A percentile compares a stretch with the other conserved stretches of the same genome.
Conservation (phyloP, 2,113 vertebrate genomes). For the Microtus montanus region DNA sequence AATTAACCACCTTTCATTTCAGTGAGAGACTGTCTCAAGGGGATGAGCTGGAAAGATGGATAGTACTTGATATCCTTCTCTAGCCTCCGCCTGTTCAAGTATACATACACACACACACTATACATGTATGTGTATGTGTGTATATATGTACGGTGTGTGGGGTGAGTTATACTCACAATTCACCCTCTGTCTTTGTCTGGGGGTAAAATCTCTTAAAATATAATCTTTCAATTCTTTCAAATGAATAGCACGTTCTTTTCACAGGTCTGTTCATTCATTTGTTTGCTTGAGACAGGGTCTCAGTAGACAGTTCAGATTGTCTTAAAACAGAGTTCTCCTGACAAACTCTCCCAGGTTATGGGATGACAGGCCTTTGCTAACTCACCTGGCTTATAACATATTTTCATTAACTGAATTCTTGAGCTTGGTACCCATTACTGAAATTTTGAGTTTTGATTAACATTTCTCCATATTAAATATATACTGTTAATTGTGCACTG, state of each 20-base stretch:
- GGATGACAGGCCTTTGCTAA: neutral
- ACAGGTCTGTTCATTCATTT: neutral
- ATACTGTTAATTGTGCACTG: neutral
- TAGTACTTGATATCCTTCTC: neutral
- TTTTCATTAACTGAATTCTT: neutral
- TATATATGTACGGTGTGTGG: no score
- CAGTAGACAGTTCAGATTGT: neutral
- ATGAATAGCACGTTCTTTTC: neutral
- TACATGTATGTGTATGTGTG: neutral
- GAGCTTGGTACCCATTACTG: neutral
- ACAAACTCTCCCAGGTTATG: neutral
- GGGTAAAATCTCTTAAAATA: neutral
- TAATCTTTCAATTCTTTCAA: neutral
- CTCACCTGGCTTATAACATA: no score
- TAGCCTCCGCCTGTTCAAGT: neutral
- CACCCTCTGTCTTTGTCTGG: neutral
- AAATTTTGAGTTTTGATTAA: neutral
- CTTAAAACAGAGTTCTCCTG: neutral
- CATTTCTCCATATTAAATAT: neutral
- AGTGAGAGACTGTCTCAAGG: neutral
- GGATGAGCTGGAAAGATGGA: neutral
- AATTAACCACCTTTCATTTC: no score
- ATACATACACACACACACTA: neutral
- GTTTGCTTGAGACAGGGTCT: neutral
- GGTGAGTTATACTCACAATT: neutral